Percentiles rank a stretch among this genome's conserved stretches.
phyloP scores from a whole-genome alignment of 1,140 invertebrate species.

The Temnothorax longispinosus region DNA sequence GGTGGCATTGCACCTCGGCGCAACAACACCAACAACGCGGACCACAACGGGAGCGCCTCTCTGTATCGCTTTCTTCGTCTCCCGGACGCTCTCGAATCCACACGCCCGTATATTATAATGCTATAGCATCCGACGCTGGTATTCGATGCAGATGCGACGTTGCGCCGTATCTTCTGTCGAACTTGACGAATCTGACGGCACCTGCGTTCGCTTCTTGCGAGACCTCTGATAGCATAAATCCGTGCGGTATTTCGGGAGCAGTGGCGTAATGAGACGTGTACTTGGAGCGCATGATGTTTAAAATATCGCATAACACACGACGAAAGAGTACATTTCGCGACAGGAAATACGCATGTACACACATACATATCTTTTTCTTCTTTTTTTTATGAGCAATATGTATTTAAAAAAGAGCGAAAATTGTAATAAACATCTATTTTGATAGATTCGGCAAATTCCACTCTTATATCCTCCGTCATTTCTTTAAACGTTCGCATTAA shows the following conservation, averaged over 20 bases:
- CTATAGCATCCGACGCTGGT: constrained; percentile 38
- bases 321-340: no score
- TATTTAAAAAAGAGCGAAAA: not conserved
- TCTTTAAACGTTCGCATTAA: not conserved
- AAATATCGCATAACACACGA: not conserved
- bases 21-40: constrained; percentile 57
- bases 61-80: not conserved
- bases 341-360: not conserved
- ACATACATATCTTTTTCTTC: not conserved
- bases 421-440: not conserved
- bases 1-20: constrained; percentile 69
- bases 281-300: not conserved
- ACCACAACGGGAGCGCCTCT: constrained; percentile 50
- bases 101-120: constrained; percentile 63
- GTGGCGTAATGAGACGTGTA: not conserved
- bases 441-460: not conserved
- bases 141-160: constrained; percentile 31
- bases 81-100: constrained; percentile 47
- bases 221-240: constrained; percentile 10
- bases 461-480: not conserved
- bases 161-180: not conserved
- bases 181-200: constrained; percentile 33
- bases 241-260: not conserved
- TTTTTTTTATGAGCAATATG: not conserved
- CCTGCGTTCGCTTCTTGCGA: constrained; percentile 7